Evolutionary conservation across 2,888 invertebrate genomes (phyloP), one percentile per base, ranked within the genome.

Genomic region (Philaethria dido): DNA sequence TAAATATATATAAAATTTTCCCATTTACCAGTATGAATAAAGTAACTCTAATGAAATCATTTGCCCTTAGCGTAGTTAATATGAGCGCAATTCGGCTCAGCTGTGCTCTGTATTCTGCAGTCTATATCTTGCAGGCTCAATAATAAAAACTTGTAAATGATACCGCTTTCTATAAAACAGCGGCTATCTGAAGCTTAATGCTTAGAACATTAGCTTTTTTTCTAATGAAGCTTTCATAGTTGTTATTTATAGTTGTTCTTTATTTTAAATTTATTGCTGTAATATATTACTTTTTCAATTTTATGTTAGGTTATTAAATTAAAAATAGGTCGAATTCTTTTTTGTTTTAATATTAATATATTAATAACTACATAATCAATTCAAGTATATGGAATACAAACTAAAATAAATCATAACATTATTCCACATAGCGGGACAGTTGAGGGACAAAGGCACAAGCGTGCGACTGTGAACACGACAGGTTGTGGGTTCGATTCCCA

Each of bases 101-200:
- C 20, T 50, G 20, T 39, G 29, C 8, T 4, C 29, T 29, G 29
- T 29, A 6, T 29, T 42, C 47, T 20, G n/a, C n/a, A n/a, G n/a
- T n/a, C n/a, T n/a, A n/a, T n/a, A n/a, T n/a, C 62, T 62, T 50
- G 61, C 36, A 48, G 62, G 39, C 16, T 50, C 39, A 50, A 62
- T 62, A 62, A 50, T n/a, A n/a, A 62, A 62, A 62, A 39, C 50
- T 62, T 62, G 16, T 50, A 62, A 52, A 52, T 62, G 62, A 50
- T 39, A 39, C 36, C 25, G 16, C 16, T 25, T 22, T 39, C 39
- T 50, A 50, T 62, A 50, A 50, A 62, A 39, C 45, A 29, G 29
- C 25, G 44, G 25, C 22, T 50, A 62, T 62, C 25, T 50, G 48
- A 36, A 48, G 20, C 20, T 48, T 61, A 61, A 48, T 61, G 48